phyloP scores from a whole-genome alignment of 1,140 invertebrate species.

The Hydropsyche tenuis region DNA sequence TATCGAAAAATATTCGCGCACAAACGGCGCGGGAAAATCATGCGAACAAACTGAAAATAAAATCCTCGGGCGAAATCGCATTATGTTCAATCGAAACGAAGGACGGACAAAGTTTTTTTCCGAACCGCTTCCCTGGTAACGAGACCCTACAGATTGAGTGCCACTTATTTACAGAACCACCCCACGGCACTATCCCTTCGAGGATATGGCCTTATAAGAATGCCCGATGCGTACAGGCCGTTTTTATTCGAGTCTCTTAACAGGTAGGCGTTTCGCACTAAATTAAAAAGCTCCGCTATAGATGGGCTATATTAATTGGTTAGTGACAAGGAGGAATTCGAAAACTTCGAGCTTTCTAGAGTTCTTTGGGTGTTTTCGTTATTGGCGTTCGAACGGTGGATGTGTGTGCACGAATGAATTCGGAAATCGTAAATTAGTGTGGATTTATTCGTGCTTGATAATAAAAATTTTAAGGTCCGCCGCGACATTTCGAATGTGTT shows the following conservation, averaged over 20 bases:
- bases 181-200: not conserved
- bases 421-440: not conserved
- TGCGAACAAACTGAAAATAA: too few relatives aligned
- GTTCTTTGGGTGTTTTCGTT: too few relatives aligned
- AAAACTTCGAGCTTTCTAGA: not conserved
- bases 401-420: not conserved
- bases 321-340: not conserved
- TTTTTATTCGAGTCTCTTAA: not conserved
- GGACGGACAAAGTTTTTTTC: too few relatives aligned
- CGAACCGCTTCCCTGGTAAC: too few relatives aligned
- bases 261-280: not conserved
- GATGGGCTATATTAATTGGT: not conserved
- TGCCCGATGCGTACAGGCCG: not conserved
- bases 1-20: too few relatives aligned
- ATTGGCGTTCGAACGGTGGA: not conserved
- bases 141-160: not conserved
- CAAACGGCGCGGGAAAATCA: too few relatives aligned
- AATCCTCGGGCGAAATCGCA: too few relatives aligned
- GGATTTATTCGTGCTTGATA: not conserved
- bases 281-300: not conserved
- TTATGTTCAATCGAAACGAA: too few relatives aligned
- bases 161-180: slow-evolving; percentile 6
- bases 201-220: not conserved
- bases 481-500: too few relatives aligned
- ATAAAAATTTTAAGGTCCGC: too few relatives aligned